These are phyloP conservation scores for Eledona agricola DNA, from an alignment of 2,888 invertebrate species.

Conservation along the genomic window DNA sequence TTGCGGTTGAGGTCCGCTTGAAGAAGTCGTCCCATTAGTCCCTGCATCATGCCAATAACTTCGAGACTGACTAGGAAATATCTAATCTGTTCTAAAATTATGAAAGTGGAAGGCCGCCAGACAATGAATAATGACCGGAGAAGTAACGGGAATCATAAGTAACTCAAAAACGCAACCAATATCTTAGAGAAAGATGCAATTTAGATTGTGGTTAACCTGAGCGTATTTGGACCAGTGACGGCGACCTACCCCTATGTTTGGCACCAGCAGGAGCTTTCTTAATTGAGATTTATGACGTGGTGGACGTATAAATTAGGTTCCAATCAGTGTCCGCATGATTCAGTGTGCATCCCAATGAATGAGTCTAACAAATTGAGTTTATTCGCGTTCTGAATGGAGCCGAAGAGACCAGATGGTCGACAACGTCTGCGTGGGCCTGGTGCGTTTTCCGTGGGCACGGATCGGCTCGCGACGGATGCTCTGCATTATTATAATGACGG, in stretches of 20 bases:
- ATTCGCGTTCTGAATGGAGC: slow-evolving; percentile 49
- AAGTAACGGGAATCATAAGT: too few species aligned
- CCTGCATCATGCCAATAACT: too few species aligned
- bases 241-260: slow-evolving; percentile 31
- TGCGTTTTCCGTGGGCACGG: slow-evolving; percentile 49
- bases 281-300: slow-evolving; percentile 35
- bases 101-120: too few species aligned
- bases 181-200: too few species aligned
- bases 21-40: too few species aligned
- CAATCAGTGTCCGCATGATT: slow-evolving; percentile 49
- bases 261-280: slow-evolving; percentile 21
- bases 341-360: slow-evolving; percentile 45
- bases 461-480: slow-evolving; percentile 51
- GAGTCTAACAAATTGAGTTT: slow-evolving; percentile 51
- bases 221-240: slow-evolving; percentile 2
- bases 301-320: slow-evolving; percentile 48
- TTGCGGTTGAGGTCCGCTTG: too few species aligned
- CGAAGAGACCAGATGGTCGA: slow-evolving; percentile 47
- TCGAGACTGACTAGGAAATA: too few species aligned
- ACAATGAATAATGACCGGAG: too few species aligned
- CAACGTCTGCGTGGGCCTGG: slow-evolving; percentile 44
- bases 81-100: too few species aligned
- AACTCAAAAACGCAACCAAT: neutral
- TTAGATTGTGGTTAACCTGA: too few species aligned
- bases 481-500: slow-evolving; percentile 50